Evolutionary conservation across 2,113 vertebrate species (phyloP).

Genomic region (Sardina pilchardus): DNA sequence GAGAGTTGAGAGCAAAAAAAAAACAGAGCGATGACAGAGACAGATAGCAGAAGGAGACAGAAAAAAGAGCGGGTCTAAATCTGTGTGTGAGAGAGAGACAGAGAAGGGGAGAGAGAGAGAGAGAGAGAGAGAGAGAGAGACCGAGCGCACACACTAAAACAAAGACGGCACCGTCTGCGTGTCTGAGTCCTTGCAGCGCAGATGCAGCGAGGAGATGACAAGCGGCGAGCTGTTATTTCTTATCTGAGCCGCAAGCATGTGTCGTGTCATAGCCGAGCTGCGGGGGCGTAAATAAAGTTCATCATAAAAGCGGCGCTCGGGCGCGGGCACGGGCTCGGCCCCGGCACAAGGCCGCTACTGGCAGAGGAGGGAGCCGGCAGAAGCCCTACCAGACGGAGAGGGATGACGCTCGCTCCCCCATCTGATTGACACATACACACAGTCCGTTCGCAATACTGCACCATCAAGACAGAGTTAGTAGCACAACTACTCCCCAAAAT

Average conservation of each 20-base stretch:
- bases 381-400: background rate
- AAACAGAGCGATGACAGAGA: background rate
- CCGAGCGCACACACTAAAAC: background rate
- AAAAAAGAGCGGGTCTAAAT: background rate
- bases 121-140: conserved; percentile 3
- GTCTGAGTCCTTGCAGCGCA: background rate
- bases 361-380: background rate
- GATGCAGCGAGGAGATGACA: conserved; percentile 28
- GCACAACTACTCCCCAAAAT: background rate
- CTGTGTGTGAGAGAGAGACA: background rate
- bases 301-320: background rate
- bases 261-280: conserved; percentile 45
- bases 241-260: conserved; percentile 51
- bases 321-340: background rate
- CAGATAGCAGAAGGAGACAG: background rate
- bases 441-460: background rate
- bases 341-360: background rate
- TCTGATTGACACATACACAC: background rate
- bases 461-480: background rate
- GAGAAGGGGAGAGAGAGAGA: background rate
- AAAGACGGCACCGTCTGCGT: background rate
- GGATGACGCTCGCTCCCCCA: background rate
- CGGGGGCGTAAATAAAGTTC: conserved; percentile 53
- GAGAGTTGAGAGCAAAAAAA: background rate
- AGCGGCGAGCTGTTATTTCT: conserved; percentile 34